These are phyloP conservation scores for Seriola quinqueradiata DNA, from an alignment of 2,113 vertebrate species.

Conservation along the genomic window DNA sequence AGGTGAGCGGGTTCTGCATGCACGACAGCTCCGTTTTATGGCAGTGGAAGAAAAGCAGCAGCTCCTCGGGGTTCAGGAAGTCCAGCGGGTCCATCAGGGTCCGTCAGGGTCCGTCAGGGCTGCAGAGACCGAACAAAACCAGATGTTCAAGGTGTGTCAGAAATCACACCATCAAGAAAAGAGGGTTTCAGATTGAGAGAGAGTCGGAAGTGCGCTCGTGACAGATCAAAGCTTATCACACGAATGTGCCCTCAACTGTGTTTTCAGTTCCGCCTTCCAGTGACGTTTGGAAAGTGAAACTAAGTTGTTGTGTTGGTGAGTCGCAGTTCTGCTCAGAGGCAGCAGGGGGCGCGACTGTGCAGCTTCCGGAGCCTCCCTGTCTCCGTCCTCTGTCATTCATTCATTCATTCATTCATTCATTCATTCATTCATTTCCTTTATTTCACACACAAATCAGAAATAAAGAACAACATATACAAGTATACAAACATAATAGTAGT, in stretches of 20 bases:
- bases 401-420: too few species aligned
- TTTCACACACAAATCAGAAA: too few species aligned
- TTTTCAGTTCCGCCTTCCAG: background rate
- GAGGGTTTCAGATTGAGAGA: background rate
- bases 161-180: too few species aligned
- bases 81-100: conserved; percentile 63
- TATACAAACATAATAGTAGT: too few species aligned
- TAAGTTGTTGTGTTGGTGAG: fast-evolving
- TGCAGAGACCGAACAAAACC: too few species aligned
- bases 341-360: conserved; percentile 13
- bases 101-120: background rate
- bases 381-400: too few species aligned
- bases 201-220: background rate
- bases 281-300: conserved; percentile 76
- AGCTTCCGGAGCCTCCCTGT: too few species aligned
- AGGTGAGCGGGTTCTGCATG: conserved; percentile 70
- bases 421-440: too few species aligned
- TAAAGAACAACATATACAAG: too few species aligned
- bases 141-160: too few species aligned
- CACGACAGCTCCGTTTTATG: conserved; percentile 78
- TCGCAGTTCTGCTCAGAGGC: background rate
- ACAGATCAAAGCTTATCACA: background rate
- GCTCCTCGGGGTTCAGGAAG: conserved; percentile 28
- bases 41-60: conserved; percentile 68
- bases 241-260: background rate